Percentiles rank a stretch among this genome's conserved stretches.
Conservation (phyloP, 2,113 vertebrate species). For the Cebus imitator region DNA sequence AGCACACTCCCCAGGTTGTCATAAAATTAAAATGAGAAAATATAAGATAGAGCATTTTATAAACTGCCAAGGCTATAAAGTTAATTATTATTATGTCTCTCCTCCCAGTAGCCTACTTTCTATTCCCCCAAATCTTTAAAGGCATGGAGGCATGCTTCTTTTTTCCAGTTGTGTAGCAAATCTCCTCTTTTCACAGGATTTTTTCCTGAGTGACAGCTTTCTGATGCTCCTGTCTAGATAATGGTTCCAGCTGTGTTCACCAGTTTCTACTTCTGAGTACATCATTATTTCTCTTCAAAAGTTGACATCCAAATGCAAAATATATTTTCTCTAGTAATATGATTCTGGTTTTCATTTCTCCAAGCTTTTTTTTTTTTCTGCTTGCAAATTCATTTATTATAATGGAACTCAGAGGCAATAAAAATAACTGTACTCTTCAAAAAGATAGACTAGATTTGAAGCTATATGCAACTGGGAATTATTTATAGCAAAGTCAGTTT, state of each 20-base stretch:
- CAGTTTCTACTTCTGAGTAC: neutral
- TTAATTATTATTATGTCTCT: neutral
- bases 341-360: slow-evolving; percentile 38
- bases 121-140: neutral
- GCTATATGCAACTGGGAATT: slow-evolving; percentile 34
- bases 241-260: neutral
- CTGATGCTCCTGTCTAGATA: neutral
- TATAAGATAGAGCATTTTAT: neutral
- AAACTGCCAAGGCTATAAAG: neutral
- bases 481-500: slow-evolving; percentile 61
- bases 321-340: neutral
- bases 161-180: neutral
- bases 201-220: slow-evolving; percentile 11
- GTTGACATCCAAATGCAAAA: neutral
- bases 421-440: slow-evolving; percentile 61
- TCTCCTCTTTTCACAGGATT: neutral
- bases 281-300: slow-evolving; percentile 8
- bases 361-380: slow-evolving; percentile 2
- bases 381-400: slow-evolving; percentile 50
- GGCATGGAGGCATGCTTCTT: neutral
- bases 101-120: neutral
- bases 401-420: slow-evolving; percentile 45
- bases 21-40: slow-evolving; percentile 30
- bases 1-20: neutral
- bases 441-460: slow-evolving; percentile 56